Evolutionary conservation across 1,140 invertebrate species (phyloP), one percentile per base, ranked within the genome.

Genomic region (Formica selysi): DNA sequence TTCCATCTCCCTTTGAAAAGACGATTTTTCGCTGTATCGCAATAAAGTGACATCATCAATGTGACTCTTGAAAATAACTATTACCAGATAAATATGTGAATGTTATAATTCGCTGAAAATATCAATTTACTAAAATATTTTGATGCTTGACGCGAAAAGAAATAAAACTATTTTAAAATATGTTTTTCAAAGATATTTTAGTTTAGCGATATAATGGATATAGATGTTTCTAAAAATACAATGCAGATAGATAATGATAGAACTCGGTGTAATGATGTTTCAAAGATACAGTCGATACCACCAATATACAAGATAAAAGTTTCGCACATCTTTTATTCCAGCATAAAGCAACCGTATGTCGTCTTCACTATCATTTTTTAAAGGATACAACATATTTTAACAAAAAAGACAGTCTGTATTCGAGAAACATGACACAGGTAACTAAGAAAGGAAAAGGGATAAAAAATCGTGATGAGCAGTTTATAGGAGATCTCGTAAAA

Each of bases 401-500:
- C 67, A 74, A 83, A 83, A 83, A 83, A 59, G 0, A 11, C n/a
- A 36, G 51, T n/a, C 38, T 59, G 67, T 81, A 73, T 81, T 83
- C 79, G 44, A 38, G 13, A 83, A 38, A 74, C 54, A 51, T 13
- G 36, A 36, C 13, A n/a, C 51, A 16, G 51, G 26, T 38, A 83
- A 83, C 61, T 29, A 74, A 61, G 57, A n/a, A 61, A 22, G 54
- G 38, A 83, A 83, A 74, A 19, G 73, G 54, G 57, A 83, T 83
- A 74, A 74, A 26, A 74, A 48, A n/a, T 71, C 48, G 65, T 74
- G 73, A 83, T 57, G 68, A 83, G 68, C 68, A 57, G 79, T 83
- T 74, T 74, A 71, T 44, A 48, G 79, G 29, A 74, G 73, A 83
- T 83, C 68, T 71, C 22, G 54, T 83, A 83, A 83, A 74, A 83